These are phyloP conservation scores for Onthophagus sagittarius DNA, from an alignment of 2,888 invertebrate genomes.

Conservation along the genomic window DNA sequence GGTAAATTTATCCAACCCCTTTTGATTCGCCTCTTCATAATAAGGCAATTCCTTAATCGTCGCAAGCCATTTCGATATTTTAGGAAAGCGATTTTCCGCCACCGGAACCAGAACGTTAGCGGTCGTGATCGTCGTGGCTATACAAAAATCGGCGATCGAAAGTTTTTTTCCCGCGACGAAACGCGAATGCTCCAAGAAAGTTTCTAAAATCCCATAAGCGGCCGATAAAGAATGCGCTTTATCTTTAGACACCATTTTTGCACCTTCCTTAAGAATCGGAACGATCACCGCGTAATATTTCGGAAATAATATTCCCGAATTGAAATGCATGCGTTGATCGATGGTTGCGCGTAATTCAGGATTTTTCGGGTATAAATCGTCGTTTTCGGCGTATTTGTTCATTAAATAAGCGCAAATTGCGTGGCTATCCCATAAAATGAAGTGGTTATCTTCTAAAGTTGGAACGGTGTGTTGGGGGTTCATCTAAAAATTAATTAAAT, in stretches of 20 bases:
- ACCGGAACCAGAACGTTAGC: conserved; percentile 29
- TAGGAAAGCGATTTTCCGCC: conserved; percentile 21
- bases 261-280: conserved; percentile 17
- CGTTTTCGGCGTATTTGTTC: conserved; percentile 53
- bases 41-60: conserved; percentile 38
- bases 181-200: conserved; percentile 46
- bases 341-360: conserved; percentile 51
- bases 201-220: conserved; percentile 48
- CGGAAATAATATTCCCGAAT: conserved; percentile 51
- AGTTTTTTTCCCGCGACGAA: conserved; percentile 51
- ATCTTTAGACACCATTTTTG: conserved; percentile 19
- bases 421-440: conserved; percentile 51
- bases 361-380: conserved; percentile 56
- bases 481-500: conserved; percentile 44
- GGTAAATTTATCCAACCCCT: conserved; percentile 14
- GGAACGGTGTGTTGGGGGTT: conserved; percentile 59
- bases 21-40: conserved; percentile 24
- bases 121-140: conserved; percentile 28
- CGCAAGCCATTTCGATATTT: conserved; percentile 38
- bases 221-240: conserved; percentile 14
- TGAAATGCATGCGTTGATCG: conserved; percentile 55
- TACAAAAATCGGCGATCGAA: conserved; percentile 35
- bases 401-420: conserved; percentile 53
- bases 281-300: conserved; percentile 15
- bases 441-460: conserved; percentile 55